phyloP scores from a whole-genome alignment of 2,888 invertebrate genomes.

The Zelleria hepariella region DNA sequence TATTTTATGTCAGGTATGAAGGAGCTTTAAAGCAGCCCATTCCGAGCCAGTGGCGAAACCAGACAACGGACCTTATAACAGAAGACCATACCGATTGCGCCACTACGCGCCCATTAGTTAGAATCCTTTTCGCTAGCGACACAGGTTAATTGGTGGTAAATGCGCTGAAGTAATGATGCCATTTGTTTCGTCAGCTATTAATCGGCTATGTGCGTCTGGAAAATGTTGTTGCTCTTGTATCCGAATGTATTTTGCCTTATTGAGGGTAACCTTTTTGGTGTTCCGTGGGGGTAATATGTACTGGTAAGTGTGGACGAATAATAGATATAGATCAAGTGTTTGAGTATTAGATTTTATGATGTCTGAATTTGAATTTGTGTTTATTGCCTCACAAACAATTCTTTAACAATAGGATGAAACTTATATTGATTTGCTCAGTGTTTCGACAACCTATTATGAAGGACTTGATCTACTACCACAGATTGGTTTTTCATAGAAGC shows the following conservation, averaged over 20 bases:
- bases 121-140: neutral
- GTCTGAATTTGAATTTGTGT: too few relatives aligned
- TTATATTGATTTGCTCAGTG: too few relatives aligned
- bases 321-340: too few relatives aligned
- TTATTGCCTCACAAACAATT: too few relatives aligned
- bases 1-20: neutral
- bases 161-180: neutral
- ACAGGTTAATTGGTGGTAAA: neutral
- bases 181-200: neutral
- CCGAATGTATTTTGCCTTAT: neutral
- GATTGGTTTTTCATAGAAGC: too few relatives aligned
- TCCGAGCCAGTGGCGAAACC: neutral
- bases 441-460: too few relatives aligned
- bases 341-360: too few relatives aligned
- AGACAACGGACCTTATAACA: neutral
- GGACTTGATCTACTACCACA: too few relatives aligned
- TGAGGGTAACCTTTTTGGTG: neutral
- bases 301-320: too few relatives aligned
- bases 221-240: neutral
- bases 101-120: neutral
- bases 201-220: neutral
- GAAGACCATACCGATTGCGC: neutral
- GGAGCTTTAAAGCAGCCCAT: neutral
- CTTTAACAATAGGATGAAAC: too few relatives aligned
- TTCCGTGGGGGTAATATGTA: neutral